These are phyloP conservation scores for Protosalanx chinensis DNA, from an alignment of 2,797 vertebrate genomes.

Conservation along the genomic window DNA sequence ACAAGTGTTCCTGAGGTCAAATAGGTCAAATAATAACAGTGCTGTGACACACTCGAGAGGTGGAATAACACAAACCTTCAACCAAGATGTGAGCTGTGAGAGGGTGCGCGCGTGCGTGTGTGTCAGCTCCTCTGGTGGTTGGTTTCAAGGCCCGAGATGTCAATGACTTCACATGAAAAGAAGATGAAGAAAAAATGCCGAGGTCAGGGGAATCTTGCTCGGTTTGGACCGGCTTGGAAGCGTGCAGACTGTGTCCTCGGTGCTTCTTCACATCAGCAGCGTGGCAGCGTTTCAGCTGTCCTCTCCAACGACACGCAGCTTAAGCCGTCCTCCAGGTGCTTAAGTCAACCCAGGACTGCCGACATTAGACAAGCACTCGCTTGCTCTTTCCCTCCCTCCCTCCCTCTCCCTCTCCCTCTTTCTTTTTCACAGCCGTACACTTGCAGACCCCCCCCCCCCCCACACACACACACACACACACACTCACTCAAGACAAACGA, in stretches of 20 bases:
- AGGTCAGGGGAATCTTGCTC: constrained; percentile 54
- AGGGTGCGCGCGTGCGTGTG: constrained; percentile 13
- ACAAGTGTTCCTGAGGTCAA: constrained; percentile 31
- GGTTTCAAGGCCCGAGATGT: neutral
- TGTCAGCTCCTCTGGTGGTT: constrained; percentile 3
- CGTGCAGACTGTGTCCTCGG: constrained; percentile 46
- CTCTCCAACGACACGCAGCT: constrained; percentile 22
- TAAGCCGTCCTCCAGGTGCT: constrained; percentile 32
- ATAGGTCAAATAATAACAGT: too few relatives aligned
- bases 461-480: constrained; percentile 15
- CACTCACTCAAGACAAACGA: constrained; percentile 41
- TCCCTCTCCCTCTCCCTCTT: neutral
- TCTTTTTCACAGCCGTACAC: neutral
- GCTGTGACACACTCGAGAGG: constrained; percentile 37
- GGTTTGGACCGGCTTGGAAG: constrained; percentile 26
- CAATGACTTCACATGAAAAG: neutral
- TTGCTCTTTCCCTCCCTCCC: neutral
- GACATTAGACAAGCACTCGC: neutral
- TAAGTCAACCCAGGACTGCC: constrained; percentile 30
- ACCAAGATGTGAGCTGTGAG: constrained; percentile 24
- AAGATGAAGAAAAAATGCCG: constrained; percentile 27
- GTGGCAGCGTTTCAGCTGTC: constrained; percentile 27
- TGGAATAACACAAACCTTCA: constrained; percentile 32
- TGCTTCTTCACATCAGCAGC: constrained; percentile 42
- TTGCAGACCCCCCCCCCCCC: neutral